phyloP scores from a whole-genome alignment of 2,113 vertebrate genomes.

The Colaptes auratus region DNA sequence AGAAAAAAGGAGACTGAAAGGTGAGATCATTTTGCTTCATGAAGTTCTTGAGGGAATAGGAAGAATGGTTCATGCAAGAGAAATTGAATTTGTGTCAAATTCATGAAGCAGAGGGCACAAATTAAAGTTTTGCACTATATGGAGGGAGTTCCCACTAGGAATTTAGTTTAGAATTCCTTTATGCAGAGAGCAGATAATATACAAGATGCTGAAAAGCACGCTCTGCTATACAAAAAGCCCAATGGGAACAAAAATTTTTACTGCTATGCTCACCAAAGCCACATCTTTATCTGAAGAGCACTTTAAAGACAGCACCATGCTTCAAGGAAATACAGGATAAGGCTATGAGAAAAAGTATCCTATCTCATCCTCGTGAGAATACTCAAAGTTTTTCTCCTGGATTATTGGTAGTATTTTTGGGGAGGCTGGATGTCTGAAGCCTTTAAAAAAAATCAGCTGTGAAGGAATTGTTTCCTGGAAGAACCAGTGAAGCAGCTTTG shows the following conservation, averaged over 20 bases:
- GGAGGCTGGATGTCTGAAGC: slow-evolving; percentile 34
- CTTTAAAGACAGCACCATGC: slow-evolving; percentile 34
- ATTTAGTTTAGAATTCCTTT: slow-evolving; percentile 22
- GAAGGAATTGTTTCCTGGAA: slow-evolving; percentile 29
- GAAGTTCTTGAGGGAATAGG: not conserved
- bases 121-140: slow-evolving; percentile 34
- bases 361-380: not conserved
- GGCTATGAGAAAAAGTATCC: slow-evolving; percentile 53
- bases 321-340: slow-evolving; percentile 23
- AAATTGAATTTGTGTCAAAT: slow-evolving; percentile 49
- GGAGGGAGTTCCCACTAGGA: slow-evolving; percentile 2
- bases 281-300: not conserved
- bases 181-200: slow-evolving; percentile 15
- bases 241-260: slow-evolving; percentile 20
- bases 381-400: slow-evolving; percentile 27
- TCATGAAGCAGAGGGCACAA: slow-evolving; percentile 4
- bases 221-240: slow-evolving; percentile 8
- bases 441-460: not conserved
- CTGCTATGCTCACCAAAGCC: slow-evolving; percentile 11
- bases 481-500: slow-evolving; percentile 22
- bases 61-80: not conserved
- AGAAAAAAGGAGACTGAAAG: not conserved
- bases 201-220: slow-evolving; percentile 36
- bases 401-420: slow-evolving; percentile 22
- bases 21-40: not conserved